Evolutionary conservation across 92 coral and sea anemone genomes (phyloP).

Genomic region (Palythoa caribaeorum): DNA sequence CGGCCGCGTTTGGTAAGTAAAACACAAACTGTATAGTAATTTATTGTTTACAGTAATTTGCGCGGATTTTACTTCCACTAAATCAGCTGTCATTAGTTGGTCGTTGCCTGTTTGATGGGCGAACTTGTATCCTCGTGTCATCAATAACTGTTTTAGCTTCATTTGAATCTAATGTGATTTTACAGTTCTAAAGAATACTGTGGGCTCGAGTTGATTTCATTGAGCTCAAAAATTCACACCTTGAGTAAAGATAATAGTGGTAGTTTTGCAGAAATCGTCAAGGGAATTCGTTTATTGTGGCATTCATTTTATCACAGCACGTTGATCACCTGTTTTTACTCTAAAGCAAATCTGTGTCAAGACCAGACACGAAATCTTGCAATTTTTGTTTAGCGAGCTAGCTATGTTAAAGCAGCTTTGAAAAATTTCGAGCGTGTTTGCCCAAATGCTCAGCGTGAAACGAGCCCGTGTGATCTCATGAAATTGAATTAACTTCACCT

Average conservation of each 20-base stretch:
- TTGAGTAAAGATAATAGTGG: not conserved
- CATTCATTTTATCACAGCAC: not conserved
- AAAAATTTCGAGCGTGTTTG: slow-evolving; percentile 21
- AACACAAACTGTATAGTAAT: not conserved
- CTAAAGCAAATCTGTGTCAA: not conserved
- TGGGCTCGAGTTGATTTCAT: slow-evolving; percentile 1
- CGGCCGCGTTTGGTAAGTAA: slow-evolving; percentile 88
- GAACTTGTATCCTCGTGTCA: not conserved
- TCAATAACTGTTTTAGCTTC: not conserved
- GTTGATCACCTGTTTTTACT: slow-evolving; percentile 3
- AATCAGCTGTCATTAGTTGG: slow-evolving; percentile 36
- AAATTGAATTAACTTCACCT: not conserved
- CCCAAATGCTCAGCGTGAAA: slow-evolving; percentile 15
- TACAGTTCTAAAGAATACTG: slow-evolving; percentile 8
- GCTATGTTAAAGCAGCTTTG: not conserved
- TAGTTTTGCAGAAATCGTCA: slow-evolving; percentile 30
- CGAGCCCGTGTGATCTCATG: not conserved
- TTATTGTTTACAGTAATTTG: slow-evolving; percentile 22
- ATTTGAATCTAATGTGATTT: slow-evolving; percentile 31
- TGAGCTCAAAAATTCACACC: slow-evolving; percentile 39
- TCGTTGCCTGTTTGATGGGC: slow-evolving; percentile 2
- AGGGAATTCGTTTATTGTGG: slow-evolving; percentile 38
- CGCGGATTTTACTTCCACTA: not conserved
- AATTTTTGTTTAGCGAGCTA: not conserved
- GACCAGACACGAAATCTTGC: not conserved